Evolutionary conservation across 2,113 vertebrate species (phyloP).

Genomic region (Rhagologus leucostigma): DNA sequence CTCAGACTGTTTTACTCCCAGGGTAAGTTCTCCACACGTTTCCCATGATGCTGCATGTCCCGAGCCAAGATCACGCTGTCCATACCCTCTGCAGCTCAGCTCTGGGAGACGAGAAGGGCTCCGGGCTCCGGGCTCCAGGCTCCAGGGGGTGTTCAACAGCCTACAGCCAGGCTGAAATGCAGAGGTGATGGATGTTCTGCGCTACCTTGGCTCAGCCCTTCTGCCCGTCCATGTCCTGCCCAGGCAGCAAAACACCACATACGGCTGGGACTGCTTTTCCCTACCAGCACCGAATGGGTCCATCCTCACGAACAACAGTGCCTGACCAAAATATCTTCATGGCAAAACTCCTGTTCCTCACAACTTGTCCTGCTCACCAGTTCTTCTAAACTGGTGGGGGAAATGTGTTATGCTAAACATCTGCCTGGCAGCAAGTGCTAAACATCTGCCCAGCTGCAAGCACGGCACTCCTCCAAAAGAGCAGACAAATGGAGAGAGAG

Average conservation of each 20-base stretch:
- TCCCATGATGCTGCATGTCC: neutral
- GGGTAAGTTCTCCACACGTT: neutral
- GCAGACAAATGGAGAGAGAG: neutral
- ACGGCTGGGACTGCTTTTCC: neutral
- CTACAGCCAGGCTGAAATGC: neutral
- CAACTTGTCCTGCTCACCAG: neutral
- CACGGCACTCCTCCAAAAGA: neutral
- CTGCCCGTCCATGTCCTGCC: neutral
- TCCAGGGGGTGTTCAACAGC: neutral
- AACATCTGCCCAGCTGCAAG: neutral
- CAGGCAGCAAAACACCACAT: neutral
- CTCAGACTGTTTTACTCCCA: neutral
- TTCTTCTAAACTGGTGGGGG: neutral
- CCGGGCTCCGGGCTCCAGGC: neutral
- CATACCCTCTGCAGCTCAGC: neutral
- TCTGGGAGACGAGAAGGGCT: neutral
- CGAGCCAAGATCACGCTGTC: neutral
- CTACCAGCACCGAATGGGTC: fast-evolving
- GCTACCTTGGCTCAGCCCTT: neutral
- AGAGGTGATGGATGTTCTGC: neutral
- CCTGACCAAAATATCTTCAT: neutral
- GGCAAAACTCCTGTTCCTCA: neutral
- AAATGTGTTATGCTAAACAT: neutral
- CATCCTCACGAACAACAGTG: neutral
- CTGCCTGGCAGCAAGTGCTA: too few species aligned